A percentile compares a stretch with the other conserved stretches of the same genome.
Conservation (phyloP, 2,888 invertebrate genomes). For the Drosophila nr. perissopoda region DNA sequence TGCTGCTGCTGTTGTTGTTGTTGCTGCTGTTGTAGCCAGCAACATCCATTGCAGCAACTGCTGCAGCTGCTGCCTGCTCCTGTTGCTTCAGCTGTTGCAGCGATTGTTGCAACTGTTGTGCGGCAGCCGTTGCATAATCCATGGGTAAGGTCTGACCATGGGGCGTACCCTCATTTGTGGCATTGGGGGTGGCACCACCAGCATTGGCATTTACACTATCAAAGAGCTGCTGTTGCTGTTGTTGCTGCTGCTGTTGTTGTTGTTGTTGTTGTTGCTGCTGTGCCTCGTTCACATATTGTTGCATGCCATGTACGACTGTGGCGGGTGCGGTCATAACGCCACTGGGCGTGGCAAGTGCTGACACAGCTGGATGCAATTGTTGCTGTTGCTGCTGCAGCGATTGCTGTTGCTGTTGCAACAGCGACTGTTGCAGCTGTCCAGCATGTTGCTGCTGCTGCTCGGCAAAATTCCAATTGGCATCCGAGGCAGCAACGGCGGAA, state of each 20-base stretch:
- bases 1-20: conserved; percentile 32
- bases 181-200: conserved; percentile 55
- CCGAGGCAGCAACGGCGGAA: conserved; percentile 74
- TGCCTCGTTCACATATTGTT: conserved; percentile 67
- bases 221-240: conserved; percentile 86
- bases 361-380: conserved; percentile 58
- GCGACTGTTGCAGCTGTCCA: conserved; percentile 32
- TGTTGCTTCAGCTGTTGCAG: conserved; percentile 82
- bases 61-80: conserved; percentile 57
- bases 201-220: conserved; percentile 84
- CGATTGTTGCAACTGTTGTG: conserved; percentile 80
- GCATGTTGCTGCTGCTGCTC: conserved; percentile 51
- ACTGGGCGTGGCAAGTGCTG: conserved; percentile 81
- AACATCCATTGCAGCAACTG: conserved; percentile 65
- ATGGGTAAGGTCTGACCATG: conserved; percentile 85
- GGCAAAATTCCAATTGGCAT: conserved; percentile 82
- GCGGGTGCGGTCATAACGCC: conserved; percentile 85
- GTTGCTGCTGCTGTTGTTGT: conserved; percentile 81
- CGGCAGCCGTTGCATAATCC: conserved; percentile 82
- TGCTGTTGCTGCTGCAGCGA: conserved; percentile 82
- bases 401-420: conserved; percentile 55
- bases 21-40: conserved; percentile 40
- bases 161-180: conserved; percentile 61
- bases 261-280: conserved; percentile 55
- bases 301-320: conserved; percentile 81